Percentiles rank a stretch among this genome's conserved stretches.
phyloP scores from a whole-genome alignment of 2,888 invertebrate species.

The Philopedon plagiatum region DNA sequence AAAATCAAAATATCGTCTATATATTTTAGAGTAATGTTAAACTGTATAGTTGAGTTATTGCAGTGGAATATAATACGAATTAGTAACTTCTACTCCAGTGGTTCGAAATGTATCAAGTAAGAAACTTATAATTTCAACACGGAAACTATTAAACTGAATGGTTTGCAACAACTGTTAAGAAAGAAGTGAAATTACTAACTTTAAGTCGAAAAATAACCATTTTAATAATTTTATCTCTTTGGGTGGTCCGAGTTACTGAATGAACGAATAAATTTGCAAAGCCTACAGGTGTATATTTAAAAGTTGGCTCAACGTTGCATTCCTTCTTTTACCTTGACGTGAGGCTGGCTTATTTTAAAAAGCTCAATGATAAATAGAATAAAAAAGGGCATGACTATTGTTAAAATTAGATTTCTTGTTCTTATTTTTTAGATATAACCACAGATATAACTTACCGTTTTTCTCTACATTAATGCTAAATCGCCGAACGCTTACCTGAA shows the following conservation, averaged over 20 bases:
- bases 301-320: no score
- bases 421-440: no score
- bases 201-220: neutral
- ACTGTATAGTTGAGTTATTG: neutral
- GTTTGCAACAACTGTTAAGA: neutral
- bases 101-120: neutral
- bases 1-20: neutral
- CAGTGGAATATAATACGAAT: neutral
- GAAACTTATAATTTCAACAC: neutral
- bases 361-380: no score
- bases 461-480: no score
- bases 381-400: no score
- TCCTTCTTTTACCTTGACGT: no score
- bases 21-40: neutral
- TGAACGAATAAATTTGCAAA: no score
- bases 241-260: neutral
- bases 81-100: neutral
- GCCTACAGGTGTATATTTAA: no score
- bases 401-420: no score
- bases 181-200: neutral
- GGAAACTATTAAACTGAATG: neutral
- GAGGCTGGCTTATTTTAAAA: no score
- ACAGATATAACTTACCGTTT: no score
- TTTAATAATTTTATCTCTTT: slow-evolving; percentile 5
- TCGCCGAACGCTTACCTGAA: no score